These are phyloP conservation scores for Theropithecus gelada DNA, from an alignment of 2,113 vertebrate genomes.

Conservation along the genomic window DNA sequence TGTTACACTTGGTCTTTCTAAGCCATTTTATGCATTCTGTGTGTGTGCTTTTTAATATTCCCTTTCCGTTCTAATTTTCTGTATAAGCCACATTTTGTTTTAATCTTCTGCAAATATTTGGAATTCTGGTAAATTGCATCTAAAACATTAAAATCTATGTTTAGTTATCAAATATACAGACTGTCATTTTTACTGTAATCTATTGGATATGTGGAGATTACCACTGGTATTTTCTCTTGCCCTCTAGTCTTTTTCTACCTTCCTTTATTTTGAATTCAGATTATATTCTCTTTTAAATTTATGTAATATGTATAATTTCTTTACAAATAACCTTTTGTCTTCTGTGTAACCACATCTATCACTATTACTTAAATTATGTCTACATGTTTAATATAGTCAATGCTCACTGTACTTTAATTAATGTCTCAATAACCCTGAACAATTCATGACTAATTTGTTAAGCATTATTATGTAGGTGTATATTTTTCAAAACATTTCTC, in stretches of 20 bases:
- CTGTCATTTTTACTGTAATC: background rate
- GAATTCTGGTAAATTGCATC: background rate
- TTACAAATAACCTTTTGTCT: background rate
- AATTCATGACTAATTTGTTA: background rate
- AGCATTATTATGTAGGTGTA: background rate
- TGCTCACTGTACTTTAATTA: background rate
- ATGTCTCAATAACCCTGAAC: background rate
- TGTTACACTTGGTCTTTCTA: background rate
- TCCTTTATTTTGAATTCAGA: background rate
- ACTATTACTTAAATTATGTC: background rate
- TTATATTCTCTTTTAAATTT: constrained; percentile 3
- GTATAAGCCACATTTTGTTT: background rate
- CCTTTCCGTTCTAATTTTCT: background rate
- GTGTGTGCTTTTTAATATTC: background rate
- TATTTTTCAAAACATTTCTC: background rate
- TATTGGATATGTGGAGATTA: constrained; percentile 27
- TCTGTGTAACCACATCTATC: background rate
- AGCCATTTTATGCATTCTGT: background rate
- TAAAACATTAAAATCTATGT: constrained; percentile 11
- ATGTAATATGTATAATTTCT: background rate
- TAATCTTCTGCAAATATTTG: background rate
- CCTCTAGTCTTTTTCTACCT: background rate
- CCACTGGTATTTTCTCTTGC: background rate
- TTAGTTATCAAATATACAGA: constrained; percentile 20
- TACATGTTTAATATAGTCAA: background rate